These are phyloP conservation scores for Aphis craccivora DNA, from an alignment of 1,140 invertebrate species.

Conservation along the genomic window DNA sequence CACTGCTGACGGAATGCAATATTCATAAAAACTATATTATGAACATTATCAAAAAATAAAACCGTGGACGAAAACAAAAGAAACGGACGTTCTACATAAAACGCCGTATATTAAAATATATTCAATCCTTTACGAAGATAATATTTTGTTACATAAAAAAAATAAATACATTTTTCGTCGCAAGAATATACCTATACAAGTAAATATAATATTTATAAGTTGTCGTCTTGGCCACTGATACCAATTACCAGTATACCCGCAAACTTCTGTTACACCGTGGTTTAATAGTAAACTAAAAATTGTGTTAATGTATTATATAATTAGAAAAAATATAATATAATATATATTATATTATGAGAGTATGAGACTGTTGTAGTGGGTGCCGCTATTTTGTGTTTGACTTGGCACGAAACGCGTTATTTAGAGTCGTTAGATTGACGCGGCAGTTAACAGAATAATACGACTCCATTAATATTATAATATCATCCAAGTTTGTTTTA, in stretches of 20 bases:
- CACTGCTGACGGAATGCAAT: background rate
- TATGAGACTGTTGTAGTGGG: background rate
- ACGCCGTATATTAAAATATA: background rate
- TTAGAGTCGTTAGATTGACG: background rate
- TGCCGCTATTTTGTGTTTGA: background rate
- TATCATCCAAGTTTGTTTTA: background rate
- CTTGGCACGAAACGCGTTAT: background rate
- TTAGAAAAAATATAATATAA: background rate
- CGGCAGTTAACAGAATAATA: background rate
- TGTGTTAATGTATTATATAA: background rate
- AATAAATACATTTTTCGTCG: background rate
- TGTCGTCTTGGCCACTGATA: background rate
- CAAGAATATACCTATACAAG: background rate
- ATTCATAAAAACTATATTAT: background rate
- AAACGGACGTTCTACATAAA: background rate
- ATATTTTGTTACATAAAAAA: background rate
- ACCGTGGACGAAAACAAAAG: background rate
- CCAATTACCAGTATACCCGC: background rate
- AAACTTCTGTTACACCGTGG: background rate
- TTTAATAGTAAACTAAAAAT: background rate
- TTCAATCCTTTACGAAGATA: background rate
- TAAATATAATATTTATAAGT: background rate
- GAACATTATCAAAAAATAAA: background rate
- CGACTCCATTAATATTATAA: constrained; percentile 5
- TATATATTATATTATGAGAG: background rate